Evolutionary conservation across 2,888 invertebrate species (phyloP).

Genomic region (Criorhina ranunculi): DNA sequence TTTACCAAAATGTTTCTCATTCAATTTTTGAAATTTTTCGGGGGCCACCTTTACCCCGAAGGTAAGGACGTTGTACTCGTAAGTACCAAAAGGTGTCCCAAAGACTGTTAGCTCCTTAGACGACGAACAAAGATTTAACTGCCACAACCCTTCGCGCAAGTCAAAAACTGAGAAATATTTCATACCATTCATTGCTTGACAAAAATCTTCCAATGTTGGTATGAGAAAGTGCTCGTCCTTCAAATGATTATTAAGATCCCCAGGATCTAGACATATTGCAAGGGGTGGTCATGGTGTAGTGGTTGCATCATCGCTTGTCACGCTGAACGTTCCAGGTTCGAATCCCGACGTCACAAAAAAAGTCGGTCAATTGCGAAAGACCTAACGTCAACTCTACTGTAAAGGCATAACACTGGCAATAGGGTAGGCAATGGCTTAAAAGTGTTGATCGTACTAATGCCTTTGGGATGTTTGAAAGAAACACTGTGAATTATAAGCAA

Average conservation of each 20-base stretch:
- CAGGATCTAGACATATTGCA: conserved; percentile 39
- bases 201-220: conserved; percentile 77
- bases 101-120: conserved; percentile 79
- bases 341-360: no score
- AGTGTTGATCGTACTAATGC: no score
- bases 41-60: conserved; percentile 44
- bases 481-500: no score
- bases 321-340: no score
- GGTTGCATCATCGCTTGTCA: no score
- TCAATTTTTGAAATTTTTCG: conserved; percentile 39
- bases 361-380: no score
- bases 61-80: conserved; percentile 24
- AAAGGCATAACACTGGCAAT: no score
- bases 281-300: no score
- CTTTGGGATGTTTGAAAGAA: no score
- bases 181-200: conserved; percentile 72
- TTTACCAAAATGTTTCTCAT: conserved; percentile 35
- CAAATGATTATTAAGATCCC: conserved; percentile 76
- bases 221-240: conserved; percentile 75
- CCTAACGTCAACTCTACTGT: no score
- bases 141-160: conserved; percentile 65
- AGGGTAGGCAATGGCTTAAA: no score
- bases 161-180: conserved; percentile 77
- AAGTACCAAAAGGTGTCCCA: conserved; percentile 54
- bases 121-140: conserved; percentile 76